Base-by-base conservation (phyloP, 2,888 invertebrate genomes). In the Julus scanicus region DNA sequence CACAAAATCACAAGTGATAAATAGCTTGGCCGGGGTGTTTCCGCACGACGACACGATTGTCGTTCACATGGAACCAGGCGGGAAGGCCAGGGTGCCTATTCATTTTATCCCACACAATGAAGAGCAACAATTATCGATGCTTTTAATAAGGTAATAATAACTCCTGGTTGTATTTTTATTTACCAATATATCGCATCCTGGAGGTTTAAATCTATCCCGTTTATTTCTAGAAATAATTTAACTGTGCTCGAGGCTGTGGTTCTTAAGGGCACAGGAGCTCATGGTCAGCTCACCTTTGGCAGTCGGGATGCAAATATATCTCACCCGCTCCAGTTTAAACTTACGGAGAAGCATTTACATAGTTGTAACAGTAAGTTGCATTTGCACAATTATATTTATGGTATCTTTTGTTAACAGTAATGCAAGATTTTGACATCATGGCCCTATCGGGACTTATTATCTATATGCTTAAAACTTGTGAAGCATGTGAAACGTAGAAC, bases 231-330 rank as follows among this genome's bases (percentile, higher is more conserved):
- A 90, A 99, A 99, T 92, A 99, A 99, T 92, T 93, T 99, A 91
- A 99, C 99, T 0, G 95, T 97, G 63, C 92, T 98, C 91, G 99
- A 99, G 92, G 95, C 95, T 2, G 94, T 98, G 44, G 94, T 95
- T 91, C 92, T 99, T 89, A 94, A 94, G 88, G 98, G 97, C 0
- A 95, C 95, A 91, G 97, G 98, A 20, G 97, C 96, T 0, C 93
- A 95, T 90, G 97, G 98, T 3, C 95, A 96, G 92, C 95, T 99
- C 92, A 96, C 96, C 91, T 95, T 98, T 91, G 97, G 95, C 39
- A 97, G 97, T 91, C 95, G 96, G n/a, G 95, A 95, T 88, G 96
- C 97, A 0, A 97, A 96, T 17, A 95, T 95, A 4, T 91, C 92
- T 85, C 94, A 95, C 29, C 96, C 97, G 6, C 93, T 99, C 40